These are phyloP conservation scores for Conger conger DNA, from an alignment of 2,113 vertebrate genomes.

Conservation along the genomic window DNA sequence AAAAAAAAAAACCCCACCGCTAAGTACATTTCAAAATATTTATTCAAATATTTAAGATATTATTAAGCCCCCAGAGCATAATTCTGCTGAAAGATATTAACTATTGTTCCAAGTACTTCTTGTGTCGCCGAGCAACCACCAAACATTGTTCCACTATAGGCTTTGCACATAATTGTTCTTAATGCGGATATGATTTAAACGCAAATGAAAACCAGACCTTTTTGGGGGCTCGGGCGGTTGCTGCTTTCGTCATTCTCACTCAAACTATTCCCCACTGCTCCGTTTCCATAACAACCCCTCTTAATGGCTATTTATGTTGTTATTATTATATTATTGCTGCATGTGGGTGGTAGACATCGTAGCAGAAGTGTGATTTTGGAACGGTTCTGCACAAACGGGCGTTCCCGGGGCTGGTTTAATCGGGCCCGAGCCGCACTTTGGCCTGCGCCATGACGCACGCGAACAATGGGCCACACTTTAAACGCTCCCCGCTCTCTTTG, in stretches of 20 bases:
- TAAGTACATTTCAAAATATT: neutral
- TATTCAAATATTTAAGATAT: neutral
- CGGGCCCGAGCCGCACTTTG: constrained; percentile 18
- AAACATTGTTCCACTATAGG: constrained; percentile 43
- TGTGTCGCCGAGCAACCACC: constrained; percentile 43
- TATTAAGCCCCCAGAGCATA: constrained; percentile 25
- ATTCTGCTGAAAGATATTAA: constrained; percentile 36
- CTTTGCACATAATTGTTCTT: constrained; percentile 49
- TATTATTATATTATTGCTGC: constrained; percentile 30
- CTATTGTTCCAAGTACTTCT: constrained; percentile 45
- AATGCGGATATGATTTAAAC: constrained; percentile 55
- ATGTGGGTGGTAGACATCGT: constrained; percentile 40
- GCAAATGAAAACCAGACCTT: constrained; percentile 54
- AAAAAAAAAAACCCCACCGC: neutral
- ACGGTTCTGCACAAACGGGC: constrained; percentile 33
- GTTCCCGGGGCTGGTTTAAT: constrained; percentile 33
- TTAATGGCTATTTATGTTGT: constrained; percentile 31
- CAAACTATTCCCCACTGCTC: constrained; percentile 41
- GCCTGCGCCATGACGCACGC: constrained; percentile 18
- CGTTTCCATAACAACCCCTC: constrained; percentile 46
- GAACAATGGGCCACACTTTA: constrained; percentile 6
- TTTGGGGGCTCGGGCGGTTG: constrained; percentile 34
- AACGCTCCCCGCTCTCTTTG: neutral
- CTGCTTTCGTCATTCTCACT: constrained; percentile 43
- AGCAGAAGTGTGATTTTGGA: constrained; percentile 34